A percentile compares a stretch with the other conserved stretches of the same genome.
Evolutionary conservation across 2,797 vertebrate species (phyloP).

Genomic region (Enteromius argenteus): DNA sequence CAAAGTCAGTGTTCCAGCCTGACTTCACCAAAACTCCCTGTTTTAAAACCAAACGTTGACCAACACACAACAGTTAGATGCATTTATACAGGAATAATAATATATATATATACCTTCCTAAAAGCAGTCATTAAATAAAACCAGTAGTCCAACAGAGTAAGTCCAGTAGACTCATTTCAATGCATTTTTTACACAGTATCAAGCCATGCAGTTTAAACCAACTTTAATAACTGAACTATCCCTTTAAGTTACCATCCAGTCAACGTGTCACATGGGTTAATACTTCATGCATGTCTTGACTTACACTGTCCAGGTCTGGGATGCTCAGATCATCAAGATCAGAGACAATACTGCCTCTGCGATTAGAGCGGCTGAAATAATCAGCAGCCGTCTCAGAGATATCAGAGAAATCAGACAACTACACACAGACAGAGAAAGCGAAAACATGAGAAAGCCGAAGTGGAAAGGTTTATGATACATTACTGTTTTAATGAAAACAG

Average conservation of each 20-base stretch:
- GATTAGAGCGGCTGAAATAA: constrained; percentile 94
- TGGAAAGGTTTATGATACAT: constrained; percentile 17
- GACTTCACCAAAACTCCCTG: neutral
- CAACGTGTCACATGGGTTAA: neutral
- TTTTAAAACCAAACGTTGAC: constrained; percentile 22
- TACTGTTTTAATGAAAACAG: constrained; percentile 10
- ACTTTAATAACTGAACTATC: neutral
- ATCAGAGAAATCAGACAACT: constrained; percentile 90
- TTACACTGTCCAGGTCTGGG: constrained; percentile 89
- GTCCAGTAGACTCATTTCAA: neutral
- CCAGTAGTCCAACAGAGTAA: no score
- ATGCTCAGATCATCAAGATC: constrained; percentile 88
- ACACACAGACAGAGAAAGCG: constrained; percentile 51
- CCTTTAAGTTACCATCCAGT: neutral
- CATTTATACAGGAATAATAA: neutral
- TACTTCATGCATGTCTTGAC: constrained; percentile 70
- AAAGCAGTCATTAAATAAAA: neutral
- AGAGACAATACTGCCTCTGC: constrained; percentile 92
- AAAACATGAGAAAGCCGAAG: neutral
- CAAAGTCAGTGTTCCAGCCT: neutral
- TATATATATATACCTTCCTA: neutral
- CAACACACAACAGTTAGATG: constrained; percentile 1
- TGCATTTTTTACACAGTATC: neutral
- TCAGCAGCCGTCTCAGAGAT: constrained; percentile 92
- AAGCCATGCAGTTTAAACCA: constrained; percentile 22